These are phyloP conservation scores for Drosophila yooni DNA, from an alignment of 2,888 invertebrate species.

Conservation along the genomic window DNA sequence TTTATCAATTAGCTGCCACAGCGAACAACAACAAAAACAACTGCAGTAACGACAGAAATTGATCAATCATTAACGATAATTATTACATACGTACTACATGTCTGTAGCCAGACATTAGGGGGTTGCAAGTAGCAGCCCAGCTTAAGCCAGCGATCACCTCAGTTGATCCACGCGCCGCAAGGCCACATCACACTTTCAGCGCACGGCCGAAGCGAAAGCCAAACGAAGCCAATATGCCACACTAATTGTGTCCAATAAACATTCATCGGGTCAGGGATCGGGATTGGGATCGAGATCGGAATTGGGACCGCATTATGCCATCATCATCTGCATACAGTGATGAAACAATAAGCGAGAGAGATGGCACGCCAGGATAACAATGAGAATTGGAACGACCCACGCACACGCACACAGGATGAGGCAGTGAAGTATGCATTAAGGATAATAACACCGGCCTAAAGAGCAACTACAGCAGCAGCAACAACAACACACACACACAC, in stretches of 20 bases:
- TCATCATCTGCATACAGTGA: slow-evolving; percentile 80
- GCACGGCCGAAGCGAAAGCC: slow-evolving; percentile 51
- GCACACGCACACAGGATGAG: slow-evolving; percentile 74
- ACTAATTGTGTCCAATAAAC: slow-evolving; percentile 80
- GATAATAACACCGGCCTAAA: slow-evolving; percentile 78
- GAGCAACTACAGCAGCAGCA: slow-evolving; percentile 58
- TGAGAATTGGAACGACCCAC: slow-evolving; percentile 64
- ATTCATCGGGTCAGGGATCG: slow-evolving; percentile 59
- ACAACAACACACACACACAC: slow-evolving; percentile 24
- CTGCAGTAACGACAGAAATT: slow-evolving; percentile 11
- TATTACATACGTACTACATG: slow-evolving; percentile 6
- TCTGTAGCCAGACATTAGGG: slow-evolving; percentile 4
- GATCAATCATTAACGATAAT: slow-evolving; percentile 39
- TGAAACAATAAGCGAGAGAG: slow-evolving; percentile 77
- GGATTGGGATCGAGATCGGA: slow-evolving; percentile 21
- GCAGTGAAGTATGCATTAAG: slow-evolving; percentile 80
- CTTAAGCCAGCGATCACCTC: slow-evolving; percentile 32
- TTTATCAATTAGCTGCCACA: slow-evolving; percentile 29
- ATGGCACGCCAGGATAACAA: slow-evolving; percentile 79
- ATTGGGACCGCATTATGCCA: slow-evolving; percentile 68
- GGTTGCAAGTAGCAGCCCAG: slow-evolving; percentile 37
- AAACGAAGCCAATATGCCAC: slow-evolving; percentile 73
- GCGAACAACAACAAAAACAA: slow-evolving; percentile 15
- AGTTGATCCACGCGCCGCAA: slow-evolving; percentile 50
- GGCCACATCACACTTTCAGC: slow-evolving; percentile 58